These are phyloP conservation scores for Dermolepida albohirtum DNA, from an alignment of 2,888 invertebrate genomes.

Conservation along the genomic window DNA sequence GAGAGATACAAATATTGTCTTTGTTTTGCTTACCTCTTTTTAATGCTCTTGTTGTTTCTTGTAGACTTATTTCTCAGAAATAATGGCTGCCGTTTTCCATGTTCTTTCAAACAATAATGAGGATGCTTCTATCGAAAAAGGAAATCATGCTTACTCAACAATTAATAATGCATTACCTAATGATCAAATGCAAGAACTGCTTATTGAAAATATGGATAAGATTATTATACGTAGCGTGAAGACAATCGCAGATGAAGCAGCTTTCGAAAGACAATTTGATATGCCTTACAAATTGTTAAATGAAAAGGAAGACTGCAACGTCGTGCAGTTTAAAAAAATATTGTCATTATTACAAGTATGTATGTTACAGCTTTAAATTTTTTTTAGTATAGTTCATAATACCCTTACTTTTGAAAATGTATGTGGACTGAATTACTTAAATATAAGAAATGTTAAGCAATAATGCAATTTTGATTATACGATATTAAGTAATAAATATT, in stretches of 20 bases:
- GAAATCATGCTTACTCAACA: conserved; percentile 8
- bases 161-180: conserved; percentile 54
- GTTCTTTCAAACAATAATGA: conserved; percentile 5
- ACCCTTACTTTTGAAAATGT: too few species aligned
- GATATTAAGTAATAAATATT: too few species aligned
- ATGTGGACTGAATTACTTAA: too few species aligned
- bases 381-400: too few species aligned
- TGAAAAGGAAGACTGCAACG: conserved; percentile 63
- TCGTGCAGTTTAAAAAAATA: conserved; percentile 62
- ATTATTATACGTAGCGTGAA: conserved; percentile 61
- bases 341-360: conserved; percentile 66
- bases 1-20: too few species aligned
- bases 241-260: conserved; percentile 63
- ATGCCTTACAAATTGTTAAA: conserved; percentile 58
- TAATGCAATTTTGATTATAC: too few species aligned
- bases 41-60: conserved; percentile 47
- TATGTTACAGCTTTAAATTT: conserved; percentile 49
- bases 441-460: too few species aligned
- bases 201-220: conserved; percentile 64
- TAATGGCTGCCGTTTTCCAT: conserved; percentile 38
- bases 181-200: conserved; percentile 54
- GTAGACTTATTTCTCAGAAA: conserved; percentile 51
- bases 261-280: conserved; percentile 58
- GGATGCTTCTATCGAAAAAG: not conserved
- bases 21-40: too few species aligned